Percentiles rank a stretch among this genome's conserved stretches.
phyloP scores from a whole-genome alignment of 2,113 vertebrate genomes.

The Benitochromis conjunctus region DNA sequence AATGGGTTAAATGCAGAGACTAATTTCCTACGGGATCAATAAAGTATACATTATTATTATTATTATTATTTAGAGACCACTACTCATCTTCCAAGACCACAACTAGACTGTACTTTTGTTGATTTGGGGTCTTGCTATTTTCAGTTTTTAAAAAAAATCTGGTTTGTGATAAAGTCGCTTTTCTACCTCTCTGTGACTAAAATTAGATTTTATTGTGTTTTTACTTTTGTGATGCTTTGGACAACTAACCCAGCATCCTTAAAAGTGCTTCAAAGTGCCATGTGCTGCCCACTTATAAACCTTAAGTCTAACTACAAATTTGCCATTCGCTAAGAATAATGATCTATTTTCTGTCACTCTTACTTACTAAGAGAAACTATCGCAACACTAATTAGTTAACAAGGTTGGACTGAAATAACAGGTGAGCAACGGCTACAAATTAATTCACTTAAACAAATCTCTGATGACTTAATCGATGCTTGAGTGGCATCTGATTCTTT shows the following conservation, averaged over 20 bases:
- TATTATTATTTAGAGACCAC: neutral
- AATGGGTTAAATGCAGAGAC: too few species aligned
- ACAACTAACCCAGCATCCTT: neutral
- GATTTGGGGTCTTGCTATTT: neutral
- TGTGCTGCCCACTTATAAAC: neutral
- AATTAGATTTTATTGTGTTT: neutral
- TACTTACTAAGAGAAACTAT: neutral
- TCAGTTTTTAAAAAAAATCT: neutral
- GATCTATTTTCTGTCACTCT: neutral
- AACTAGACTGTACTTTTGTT: neutral
- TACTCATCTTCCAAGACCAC: neutral
- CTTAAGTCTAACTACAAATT: neutral
- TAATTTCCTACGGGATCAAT: too few species aligned
- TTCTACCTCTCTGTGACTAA: neutral
- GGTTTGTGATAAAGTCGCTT: neutral
- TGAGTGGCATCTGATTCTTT: neutral
- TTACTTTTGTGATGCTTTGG: neutral
- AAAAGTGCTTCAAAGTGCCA: neutral
- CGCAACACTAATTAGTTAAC: neutral
- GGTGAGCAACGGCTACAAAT: neutral
- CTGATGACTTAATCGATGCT: neutral
- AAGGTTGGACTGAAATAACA: neutral
- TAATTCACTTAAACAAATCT: neutral
- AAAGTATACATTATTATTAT: too few species aligned
- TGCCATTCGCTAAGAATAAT: neutral